Conservation (phyloP, 2,113 vertebrate species). For the Dipodomys merriami region DNA sequence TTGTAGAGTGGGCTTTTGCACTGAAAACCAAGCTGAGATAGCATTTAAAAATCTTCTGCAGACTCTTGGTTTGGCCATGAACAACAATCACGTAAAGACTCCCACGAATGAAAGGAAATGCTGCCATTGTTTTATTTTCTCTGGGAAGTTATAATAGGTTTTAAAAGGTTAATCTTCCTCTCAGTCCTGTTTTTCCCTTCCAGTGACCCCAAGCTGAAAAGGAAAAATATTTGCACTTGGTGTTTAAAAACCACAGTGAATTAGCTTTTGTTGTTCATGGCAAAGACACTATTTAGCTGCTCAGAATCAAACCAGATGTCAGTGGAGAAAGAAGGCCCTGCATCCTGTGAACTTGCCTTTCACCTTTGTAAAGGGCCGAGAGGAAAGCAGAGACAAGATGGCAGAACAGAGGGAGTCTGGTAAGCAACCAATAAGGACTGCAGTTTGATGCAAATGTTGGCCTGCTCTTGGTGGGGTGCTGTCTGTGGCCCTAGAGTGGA, state of each 20-base stretch:
- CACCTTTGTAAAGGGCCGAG: conserved; percentile 2
- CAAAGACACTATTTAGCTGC: conserved; percentile 86
- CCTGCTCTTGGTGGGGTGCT: background rate
- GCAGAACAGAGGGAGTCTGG: background rate
- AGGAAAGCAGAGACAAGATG: background rate
- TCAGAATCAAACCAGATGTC: conserved; percentile 88
- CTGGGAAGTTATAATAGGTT: conserved; percentile 86
- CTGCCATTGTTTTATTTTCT: conserved; percentile 86
- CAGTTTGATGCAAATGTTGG: background rate
- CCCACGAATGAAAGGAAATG: conserved; percentile 82
- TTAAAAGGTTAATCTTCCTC: conserved; percentile 83
- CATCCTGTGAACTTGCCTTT: conserved; percentile 76
- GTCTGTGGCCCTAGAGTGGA: background rate
- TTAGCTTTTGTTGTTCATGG: conserved; percentile 89
- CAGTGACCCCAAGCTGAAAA: conserved; percentile 86
- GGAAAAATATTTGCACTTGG: conserved; percentile 88
- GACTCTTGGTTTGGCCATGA: conserved; percentile 68
- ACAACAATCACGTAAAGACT: conserved; percentile 68
- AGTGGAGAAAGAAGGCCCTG: conserved; percentile 74
- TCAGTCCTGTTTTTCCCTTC: conserved; percentile 84
- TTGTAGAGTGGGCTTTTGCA: conserved; percentile 66
- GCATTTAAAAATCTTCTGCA: conserved; percentile 64
- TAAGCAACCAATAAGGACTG: background rate
- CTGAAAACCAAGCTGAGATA: conserved; percentile 57
- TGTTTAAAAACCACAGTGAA: conserved; percentile 86